phyloP scores from a whole-genome alignment of 1,140 invertebrate genomes.

The Phocides pigmalion region DNA sequence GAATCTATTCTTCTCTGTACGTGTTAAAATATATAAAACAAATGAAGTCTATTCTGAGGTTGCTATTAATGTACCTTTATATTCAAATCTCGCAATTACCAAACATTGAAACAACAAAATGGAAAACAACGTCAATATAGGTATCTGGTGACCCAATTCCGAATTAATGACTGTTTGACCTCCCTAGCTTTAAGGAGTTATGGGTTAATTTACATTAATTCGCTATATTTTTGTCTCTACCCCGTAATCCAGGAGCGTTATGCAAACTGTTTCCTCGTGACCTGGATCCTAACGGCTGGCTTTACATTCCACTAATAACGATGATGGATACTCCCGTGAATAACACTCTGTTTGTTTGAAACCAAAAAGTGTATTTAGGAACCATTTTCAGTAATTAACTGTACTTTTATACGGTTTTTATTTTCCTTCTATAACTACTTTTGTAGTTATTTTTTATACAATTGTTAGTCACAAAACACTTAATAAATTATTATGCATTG shows the following conservation, averaged over 20 bases:
- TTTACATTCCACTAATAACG: conserved; percentile 22
- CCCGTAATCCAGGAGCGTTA: conserved; percentile 37
- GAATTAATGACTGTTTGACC: conserved; percentile 10
- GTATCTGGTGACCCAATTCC: neutral
- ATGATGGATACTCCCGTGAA: conserved; percentile 21
- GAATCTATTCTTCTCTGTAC: too few species aligned
- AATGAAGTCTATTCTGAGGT: too few species aligned
- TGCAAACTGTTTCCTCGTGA: conserved; percentile 42
- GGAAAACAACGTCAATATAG: neutral
- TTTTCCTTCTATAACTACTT: too few species aligned
- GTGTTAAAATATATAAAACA: too few species aligned
- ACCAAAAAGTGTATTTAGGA: neutral
- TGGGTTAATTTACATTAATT: conserved; percentile 44
- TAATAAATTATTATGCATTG: too few species aligned
- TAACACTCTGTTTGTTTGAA: conserved; percentile 13
- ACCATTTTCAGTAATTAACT: conserved; percentile 1
- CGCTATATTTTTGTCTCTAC: conserved; percentile 42
- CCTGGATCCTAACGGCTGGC: conserved; percentile 31
- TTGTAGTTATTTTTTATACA: too few species aligned
- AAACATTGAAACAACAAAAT: neutral
- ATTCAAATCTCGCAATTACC: neutral
- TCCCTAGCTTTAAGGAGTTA: conserved; percentile 22
- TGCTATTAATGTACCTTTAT: too few species aligned
- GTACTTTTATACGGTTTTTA: too few species aligned
- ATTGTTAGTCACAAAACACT: too few species aligned